Evolutionary conservation across 2,113 vertebrate species (phyloP).

Genomic region (Felis catus): DNA sequence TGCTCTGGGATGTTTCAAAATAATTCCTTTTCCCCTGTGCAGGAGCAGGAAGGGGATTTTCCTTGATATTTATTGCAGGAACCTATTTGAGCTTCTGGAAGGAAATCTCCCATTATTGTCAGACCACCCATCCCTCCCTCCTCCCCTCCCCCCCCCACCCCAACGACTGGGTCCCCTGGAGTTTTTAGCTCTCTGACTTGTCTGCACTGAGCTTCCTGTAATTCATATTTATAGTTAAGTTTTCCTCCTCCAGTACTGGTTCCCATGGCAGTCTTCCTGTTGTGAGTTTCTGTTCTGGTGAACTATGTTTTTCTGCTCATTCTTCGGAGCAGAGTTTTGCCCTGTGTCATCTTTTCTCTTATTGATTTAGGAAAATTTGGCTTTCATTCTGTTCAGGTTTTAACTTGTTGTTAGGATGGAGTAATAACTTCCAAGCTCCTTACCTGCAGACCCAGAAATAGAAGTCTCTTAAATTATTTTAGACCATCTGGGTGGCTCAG

Average conservation of each 20-base stretch:
- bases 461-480: not conserved
- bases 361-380: not conserved
- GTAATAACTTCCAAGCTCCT: too few species aligned
- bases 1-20: not conserved
- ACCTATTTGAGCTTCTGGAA: not conserved
- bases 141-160: rapidly evolving
- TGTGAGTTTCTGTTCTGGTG: too few species aligned
- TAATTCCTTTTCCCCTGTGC: not conserved
- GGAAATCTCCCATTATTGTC: not conserved
- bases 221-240: not conserved
- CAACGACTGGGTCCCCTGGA: too few species aligned
- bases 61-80: not conserved
- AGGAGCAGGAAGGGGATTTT: not conserved
- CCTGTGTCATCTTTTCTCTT: not conserved
- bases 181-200: too few species aligned
- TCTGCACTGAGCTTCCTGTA: not conserved
- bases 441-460: not conserved
- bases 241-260: too few species aligned
- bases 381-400: not conserved
- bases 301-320: too few species aligned
- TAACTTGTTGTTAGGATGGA: too few species aligned
- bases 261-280: too few species aligned
- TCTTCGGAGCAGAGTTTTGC: too few species aligned
- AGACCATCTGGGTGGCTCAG: too few species aligned
- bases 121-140: too few species aligned